Evolutionary conservation across 92 coral and sea anemone species (phyloP), one percentile per base, ranked within the genome.

Genomic region (Porites lobata): DNA sequence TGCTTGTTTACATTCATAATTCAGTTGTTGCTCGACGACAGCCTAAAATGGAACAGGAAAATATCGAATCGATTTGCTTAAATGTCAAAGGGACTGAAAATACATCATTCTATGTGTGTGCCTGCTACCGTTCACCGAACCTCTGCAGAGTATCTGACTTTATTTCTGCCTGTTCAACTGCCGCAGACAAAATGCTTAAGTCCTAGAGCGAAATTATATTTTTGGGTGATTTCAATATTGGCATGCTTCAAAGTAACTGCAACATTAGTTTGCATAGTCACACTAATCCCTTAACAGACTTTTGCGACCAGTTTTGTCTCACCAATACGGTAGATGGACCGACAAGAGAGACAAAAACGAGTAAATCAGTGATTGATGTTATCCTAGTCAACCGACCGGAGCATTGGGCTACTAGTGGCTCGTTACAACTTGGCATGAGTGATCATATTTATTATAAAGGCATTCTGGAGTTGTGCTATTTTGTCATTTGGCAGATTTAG

Each of bases 91-190:
- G 85, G 24, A 43, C 1, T 76, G 77, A 56, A 18, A 86, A 69
- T 51, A 58, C 51, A 15, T 86, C 80, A 53, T 91, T 81, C 74
- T 69, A 81, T 20, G 50, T 81, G 19, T 86, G 94, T 81, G 88
- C 80, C 4, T 86, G 91, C 53, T 91, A 86, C 59, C 86, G 94
- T 8, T 91, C 88, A 24, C 91, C 94, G 22, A 86, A 83, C 53
- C 67, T 58, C 22, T 86, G 91, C 59, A 86, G 69, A 80, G 67
- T 75, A 54, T 22, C 88, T n/a, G 88, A 91, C 76, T 84, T 84
- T 79, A 78, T 88, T 50, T 58, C 87, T 65, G 20, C 92, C 2
- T 77, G 91, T 58, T 13, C 92, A 7, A 21, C 14, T 38, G 87
- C 87, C 0, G 38, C 89, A 11, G 92, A 89, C 47, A 61, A 62